Conservation (phyloP, 2,888 invertebrate genomes). For the Platycheirus albimanus region DNA sequence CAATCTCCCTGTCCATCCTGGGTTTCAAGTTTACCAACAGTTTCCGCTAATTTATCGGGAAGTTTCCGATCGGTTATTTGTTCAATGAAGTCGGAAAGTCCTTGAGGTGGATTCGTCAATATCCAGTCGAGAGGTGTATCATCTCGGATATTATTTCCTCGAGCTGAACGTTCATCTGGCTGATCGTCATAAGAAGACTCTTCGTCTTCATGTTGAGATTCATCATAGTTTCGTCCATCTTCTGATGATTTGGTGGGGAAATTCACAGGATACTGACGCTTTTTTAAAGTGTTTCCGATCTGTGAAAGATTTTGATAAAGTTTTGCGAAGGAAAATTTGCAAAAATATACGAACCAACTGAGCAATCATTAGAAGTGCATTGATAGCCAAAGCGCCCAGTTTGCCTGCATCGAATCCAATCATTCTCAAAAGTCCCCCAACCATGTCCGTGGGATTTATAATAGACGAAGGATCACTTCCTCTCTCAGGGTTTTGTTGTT, state of each 20-base stretch:
- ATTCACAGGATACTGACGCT: constrained; percentile 23
- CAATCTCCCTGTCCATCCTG: constrained; percentile 87
- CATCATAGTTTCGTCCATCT: constrained; percentile 38
- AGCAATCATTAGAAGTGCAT: constrained; percentile 91
- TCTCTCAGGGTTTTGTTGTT: constrained; percentile 57
- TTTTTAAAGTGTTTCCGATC: constrained; percentile 79
- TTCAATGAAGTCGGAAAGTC: constrained; percentile 84
- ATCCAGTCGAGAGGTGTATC: constrained; percentile 86
- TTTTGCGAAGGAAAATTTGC: no score
- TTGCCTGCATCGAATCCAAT: constrained; percentile 90
- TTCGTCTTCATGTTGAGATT: constrained; percentile 35
- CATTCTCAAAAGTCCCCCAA: constrained; percentile 85
- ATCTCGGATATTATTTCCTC: constrained; percentile 75
- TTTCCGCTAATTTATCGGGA: constrained; percentile 85
- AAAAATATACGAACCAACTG: constrained; percentile 89
- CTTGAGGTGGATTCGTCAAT: constrained; percentile 85
- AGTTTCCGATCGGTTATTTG: constrained; percentile 86
- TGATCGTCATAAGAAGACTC: constrained; percentile 69
- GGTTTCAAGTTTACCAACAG: constrained; percentile 84
- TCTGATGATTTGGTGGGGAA: constrained; percentile 51
- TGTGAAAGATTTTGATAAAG: constrained; percentile 38
- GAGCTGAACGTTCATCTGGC: constrained; percentile 75
- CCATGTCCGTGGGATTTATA: constrained; percentile 65
- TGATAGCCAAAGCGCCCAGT: constrained; percentile 91
- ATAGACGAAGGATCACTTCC: constrained; percentile 40